Base-by-base conservation (phyloP, 2,797 vertebrate genomes). In the Chrysocyon brachyurus region DNA sequence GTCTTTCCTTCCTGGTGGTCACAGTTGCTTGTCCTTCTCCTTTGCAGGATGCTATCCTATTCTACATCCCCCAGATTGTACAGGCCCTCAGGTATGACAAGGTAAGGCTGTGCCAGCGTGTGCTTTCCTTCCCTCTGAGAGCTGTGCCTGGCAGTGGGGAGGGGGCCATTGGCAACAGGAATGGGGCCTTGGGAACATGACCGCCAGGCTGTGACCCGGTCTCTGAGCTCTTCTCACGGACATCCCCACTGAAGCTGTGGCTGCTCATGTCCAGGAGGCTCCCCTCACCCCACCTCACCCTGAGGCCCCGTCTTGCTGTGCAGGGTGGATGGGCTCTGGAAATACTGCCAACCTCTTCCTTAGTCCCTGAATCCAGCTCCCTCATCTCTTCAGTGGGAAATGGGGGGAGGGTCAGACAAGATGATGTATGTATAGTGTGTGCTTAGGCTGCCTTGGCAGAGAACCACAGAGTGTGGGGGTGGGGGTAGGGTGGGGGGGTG, bases 51-150 rank as follows among this genome's bases (percentile, higher is more conserved):
- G 99, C 99, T 96, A 99, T 99, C 99, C 98, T 99, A 97, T 99
- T 99, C 98, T 99, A 99, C 99, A 99, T 99, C 98, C 99, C 99
- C 93, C 99, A 99, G 98, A 99, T 99, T 9, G 99, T 99, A 24
- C 99, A 99, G 98, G 99, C 99, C 19, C 99, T 99, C 88, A 99
- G 99, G 15, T 99, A 99, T 14, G 99, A 99, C 97, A 99, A 99
- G 99, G 99, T 99, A 97, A 99, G 98, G 52, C n/a, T 85, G 4
- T 31, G 14, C 40, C 21, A 7, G 1, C 22, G 28, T 5, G 0
- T 75, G 54, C 81, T 3, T 0, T 28, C n/a, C 31, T 52, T 59
- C 61, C 22, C 28, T 73, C n/a, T 4, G 28, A 59, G 15, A 64
- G 40, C 66, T 36, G 3, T 31, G 14, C 6, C 28, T 2, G 31